Evolutionary conservation across 2,888 invertebrate species (phyloP).

Genomic region (Frankliniella intonsa): DNA sequence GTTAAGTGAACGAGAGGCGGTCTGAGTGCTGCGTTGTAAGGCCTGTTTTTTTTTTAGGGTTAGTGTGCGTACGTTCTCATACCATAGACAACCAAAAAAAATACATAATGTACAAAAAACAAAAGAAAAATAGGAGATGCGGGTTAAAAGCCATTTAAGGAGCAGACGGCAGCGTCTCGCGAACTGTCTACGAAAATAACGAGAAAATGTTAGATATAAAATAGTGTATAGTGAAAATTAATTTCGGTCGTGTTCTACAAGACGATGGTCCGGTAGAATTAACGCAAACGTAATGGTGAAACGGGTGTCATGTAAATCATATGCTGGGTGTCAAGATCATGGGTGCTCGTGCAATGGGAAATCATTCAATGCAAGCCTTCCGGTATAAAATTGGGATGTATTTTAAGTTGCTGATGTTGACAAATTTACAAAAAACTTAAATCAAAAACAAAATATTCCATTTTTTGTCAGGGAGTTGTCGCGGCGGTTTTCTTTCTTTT

Average conservation of each 20-base stretch:
- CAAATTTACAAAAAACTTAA: neutral
- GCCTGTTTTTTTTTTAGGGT: neutral
- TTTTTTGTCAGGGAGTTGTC: neutral
- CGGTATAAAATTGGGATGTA: neutral
- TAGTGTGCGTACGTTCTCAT: neutral
- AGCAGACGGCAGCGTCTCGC: neutral
- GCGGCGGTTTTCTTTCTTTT: neutral
- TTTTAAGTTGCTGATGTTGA: neutral
- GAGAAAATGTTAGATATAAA: neutral
- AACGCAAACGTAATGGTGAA: no score
- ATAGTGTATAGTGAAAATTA: neutral
- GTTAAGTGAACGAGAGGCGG: slow-evolving; percentile 15
- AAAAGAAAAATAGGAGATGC: neutral
- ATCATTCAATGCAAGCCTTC: neutral
- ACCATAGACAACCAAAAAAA: slow-evolving; percentile 2
- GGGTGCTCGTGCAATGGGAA: neutral
- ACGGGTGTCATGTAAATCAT: no score
- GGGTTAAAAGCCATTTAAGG: neutral
- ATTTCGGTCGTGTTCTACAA: neutral
- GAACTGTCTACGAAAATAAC: neutral
- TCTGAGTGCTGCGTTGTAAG: neutral
- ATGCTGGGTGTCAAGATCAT: no score
- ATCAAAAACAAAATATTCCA: neutral
- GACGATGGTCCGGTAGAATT: neutral
- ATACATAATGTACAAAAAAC: neutral